Evolutionary conservation across 2,797 vertebrate species (phyloP), one percentile per base, ranked within the genome.

Genomic region (Pagetopsis macropterus): DNA sequence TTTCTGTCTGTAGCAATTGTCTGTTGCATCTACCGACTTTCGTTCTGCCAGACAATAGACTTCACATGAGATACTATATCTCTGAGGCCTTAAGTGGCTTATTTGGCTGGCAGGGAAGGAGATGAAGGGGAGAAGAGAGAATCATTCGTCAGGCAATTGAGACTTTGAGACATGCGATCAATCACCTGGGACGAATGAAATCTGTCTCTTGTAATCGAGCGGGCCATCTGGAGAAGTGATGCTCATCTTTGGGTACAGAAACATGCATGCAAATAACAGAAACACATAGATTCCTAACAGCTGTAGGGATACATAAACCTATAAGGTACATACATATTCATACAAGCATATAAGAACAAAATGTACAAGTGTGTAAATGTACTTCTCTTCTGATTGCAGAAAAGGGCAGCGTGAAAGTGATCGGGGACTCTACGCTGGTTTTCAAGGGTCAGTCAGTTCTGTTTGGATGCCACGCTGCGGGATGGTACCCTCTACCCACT

Each of bases 401-500:
- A 81, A 91, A 92, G 72, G 96, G 96, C 83, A 87, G 65, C 5
- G 91, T 98, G 88, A 51, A 54, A 81, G 88, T 96, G 57, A 83
- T 78, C 59, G 89, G 89, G 71, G 89, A 65, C 15, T 81, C 91
- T 65, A 79, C 87, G 50, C 80, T 92, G 45, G 94, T 92, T 76
- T 82, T 74, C 62, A 88, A 93, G 73, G 95, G 94, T 9, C 54
- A 91, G 16, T 81, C 82, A 15, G 54, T 94, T 75, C 84, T 82
- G 57, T 94, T 97, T 89, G 85, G 94, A 84, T 97, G 96, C 62
- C 86, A 70, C 78, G 96, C 95, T 9, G 46, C 51, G 45, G 95
- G 94, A 89, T 98, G 97, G 96, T 76, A 57, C 78, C 96, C 96
- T 1, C 70, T 84, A 75, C 96, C 96, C 16, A 68, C 68, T 16